A percentile compares a stretch with the other conserved stretches of the same genome.
Evolutionary conservation across 2,797 vertebrate species (phyloP).

Genomic region (Odontamblyopus rebecca): DNA sequence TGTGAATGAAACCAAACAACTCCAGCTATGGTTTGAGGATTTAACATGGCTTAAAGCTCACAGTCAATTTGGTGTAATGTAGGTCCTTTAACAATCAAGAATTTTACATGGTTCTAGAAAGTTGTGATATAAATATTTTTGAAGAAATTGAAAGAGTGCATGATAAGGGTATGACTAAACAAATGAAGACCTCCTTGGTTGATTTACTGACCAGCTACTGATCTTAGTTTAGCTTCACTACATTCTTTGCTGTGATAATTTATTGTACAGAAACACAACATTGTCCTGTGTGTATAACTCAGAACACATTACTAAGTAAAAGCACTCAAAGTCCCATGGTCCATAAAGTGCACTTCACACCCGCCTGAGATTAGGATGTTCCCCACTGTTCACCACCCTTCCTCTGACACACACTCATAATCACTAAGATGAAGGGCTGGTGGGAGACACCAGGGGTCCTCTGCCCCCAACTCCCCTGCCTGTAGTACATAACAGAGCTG

Average conservation of each 20-base stretch:
- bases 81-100: too few relatives aligned
- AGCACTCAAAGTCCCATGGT: slow-evolving; percentile 39
- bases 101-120: too few relatives aligned
- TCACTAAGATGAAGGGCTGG: slow-evolving; percentile 56
- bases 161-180: too few relatives aligned
- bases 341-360: slow-evolving; percentile 44
- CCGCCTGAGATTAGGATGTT: slow-evolving; percentile 53
- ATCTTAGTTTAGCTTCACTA: background rate
- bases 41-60: too few relatives aligned
- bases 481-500: slow-evolving; percentile 29
- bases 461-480: slow-evolving; percentile 5
- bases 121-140: too few relatives aligned
- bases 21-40: too few relatives aligned
- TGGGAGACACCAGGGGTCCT: slow-evolving; percentile 19
- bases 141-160: too few relatives aligned
- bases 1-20: too few relatives aligned
- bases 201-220: background rate
- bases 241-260: background rate
- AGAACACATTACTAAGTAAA: background rate
- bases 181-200: background rate
- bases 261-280: background rate
- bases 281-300: background rate
- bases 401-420: slow-evolving; percentile 50
- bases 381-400: slow-evolving; percentile 47
- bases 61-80: too few relatives aligned